Conservation (phyloP, 1,140 invertebrate species). For the Steinernema feltiae region DNA sequence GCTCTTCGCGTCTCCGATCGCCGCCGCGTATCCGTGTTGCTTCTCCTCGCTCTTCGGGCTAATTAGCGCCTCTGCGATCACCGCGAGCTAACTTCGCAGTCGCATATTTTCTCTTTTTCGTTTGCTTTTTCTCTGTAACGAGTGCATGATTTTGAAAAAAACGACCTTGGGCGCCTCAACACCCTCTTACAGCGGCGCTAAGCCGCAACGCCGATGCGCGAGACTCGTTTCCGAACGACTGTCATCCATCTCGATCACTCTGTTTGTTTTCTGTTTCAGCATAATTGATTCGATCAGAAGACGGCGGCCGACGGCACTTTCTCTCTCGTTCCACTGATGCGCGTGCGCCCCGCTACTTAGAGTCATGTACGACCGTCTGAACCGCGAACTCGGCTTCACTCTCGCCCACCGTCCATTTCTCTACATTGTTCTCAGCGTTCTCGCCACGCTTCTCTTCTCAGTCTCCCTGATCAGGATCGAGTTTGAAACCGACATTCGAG, state of each 20-base stretch:
- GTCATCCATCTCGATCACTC: background rate
- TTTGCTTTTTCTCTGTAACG: background rate
- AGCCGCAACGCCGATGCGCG: background rate
- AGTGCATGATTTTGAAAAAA: background rate
- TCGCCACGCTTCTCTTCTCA: constrained; percentile 18
- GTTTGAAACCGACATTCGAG: constrained; percentile 40
- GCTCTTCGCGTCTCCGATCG: background rate
- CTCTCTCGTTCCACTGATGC: background rate
- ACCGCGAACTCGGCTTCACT: constrained; percentile 31
- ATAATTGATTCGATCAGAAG: constrained; percentile 31
- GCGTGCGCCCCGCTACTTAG: background rate
- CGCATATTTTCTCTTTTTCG: background rate
- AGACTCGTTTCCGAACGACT: background rate
- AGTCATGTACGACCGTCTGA: constrained; percentile 32
- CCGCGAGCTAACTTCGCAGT: background rate
- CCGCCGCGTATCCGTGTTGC: background rate
- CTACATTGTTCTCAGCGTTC: constrained; percentile 32
- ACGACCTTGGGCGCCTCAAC: background rate
- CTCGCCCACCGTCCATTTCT: constrained; percentile 24
- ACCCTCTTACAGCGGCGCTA: background rate
- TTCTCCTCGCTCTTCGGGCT: background rate
- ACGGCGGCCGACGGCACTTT: background rate
- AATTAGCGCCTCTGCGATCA: background rate
- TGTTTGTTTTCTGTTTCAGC: constrained; percentile 26
- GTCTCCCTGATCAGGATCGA: constrained; percentile 19